phyloP scores from a whole-genome alignment of 2,888 invertebrate species.

The Lasioglossum calceatum region DNA sequence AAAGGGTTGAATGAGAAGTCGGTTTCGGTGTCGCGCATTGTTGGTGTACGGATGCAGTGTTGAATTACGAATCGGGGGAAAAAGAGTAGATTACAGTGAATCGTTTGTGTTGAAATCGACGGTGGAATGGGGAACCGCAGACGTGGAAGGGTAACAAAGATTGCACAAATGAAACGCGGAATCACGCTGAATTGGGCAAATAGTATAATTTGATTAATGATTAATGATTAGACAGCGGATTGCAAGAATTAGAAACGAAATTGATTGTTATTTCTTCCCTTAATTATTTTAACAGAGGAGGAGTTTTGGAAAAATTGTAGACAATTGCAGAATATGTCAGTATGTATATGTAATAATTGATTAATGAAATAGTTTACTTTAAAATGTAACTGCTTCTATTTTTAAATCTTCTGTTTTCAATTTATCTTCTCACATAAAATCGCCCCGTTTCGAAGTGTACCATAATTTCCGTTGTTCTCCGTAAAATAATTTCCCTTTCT shows the following conservation, averaged over 20 bases:
- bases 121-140: not conserved
- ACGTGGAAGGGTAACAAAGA: not conserved
- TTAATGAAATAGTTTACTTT: too few species aligned
- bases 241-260: too few species aligned
- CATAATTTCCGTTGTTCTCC: not conserved
- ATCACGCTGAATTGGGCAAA: not conserved
- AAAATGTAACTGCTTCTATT: too few species aligned
- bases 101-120: constrained; percentile 11
- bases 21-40: constrained; percentile 60
- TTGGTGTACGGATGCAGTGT: constrained; percentile 41
- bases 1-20: constrained; percentile 39
- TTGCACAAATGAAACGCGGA: not conserved
- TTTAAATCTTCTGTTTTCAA: not conserved
- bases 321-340: too few species aligned
- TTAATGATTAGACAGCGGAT: not conserved
- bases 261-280: too few species aligned
- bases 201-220: not conserved
- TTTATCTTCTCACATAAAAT: not conserved
- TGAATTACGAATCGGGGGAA: constrained; percentile 48
- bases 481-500: not conserved
- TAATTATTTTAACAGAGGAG: too few species aligned
- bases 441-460: not conserved
- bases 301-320: too few species aligned
- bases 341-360: too few species aligned
- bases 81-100: constrained; percentile 1